Evolutionary conservation across 1,140 invertebrate genomes (phyloP).

Genomic region (Harpegnathos saltator): DNA sequence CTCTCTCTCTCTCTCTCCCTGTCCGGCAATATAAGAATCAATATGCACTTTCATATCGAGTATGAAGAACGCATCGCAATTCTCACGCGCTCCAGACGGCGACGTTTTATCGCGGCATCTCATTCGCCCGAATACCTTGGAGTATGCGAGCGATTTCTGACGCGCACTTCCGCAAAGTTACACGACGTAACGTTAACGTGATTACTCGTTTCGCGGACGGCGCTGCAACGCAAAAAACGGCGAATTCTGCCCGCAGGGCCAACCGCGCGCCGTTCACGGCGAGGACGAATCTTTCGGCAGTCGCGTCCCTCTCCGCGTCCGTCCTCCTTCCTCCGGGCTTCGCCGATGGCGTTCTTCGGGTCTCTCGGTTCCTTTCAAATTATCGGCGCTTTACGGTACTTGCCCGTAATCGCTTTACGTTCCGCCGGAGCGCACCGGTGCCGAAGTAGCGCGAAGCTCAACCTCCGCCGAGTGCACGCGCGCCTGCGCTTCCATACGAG

Average conservation of each 20-base stretch:
- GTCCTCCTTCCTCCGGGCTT: neutral
- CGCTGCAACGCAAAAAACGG: conserved; percentile 30
- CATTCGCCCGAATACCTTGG: neutral
- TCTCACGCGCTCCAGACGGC: too few relatives aligned
- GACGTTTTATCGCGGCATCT: neutral
- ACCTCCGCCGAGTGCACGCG: conserved; percentile 10
- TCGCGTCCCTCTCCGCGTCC: conserved; percentile 37
- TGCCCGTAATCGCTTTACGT: conserved; percentile 49
- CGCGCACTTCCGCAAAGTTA: conserved; percentile 3
- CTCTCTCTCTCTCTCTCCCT: neutral
- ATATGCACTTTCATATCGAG: too few relatives aligned
- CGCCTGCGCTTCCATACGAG: too few relatives aligned
- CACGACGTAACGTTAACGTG: conserved; percentile 10
- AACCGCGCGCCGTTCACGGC: conserved; percentile 42
- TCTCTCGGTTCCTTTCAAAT: conserved; percentile 56
- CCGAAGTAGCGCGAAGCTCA: neutral
- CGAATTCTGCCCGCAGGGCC: neutral
- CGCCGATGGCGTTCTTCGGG: neutral
- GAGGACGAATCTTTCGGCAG: conserved; percentile 62
- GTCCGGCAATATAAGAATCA: neutral
- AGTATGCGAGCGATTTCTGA: conserved; percentile 29
- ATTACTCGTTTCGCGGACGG: conserved; percentile 28
- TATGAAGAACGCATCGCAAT: too few relatives aligned
- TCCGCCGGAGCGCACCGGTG: neutral
- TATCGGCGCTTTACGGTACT: conserved; percentile 60